Evolutionary conservation across 2,113 vertebrate genomes (phyloP).

Genomic region (Salvelinus alpinus): DNA sequence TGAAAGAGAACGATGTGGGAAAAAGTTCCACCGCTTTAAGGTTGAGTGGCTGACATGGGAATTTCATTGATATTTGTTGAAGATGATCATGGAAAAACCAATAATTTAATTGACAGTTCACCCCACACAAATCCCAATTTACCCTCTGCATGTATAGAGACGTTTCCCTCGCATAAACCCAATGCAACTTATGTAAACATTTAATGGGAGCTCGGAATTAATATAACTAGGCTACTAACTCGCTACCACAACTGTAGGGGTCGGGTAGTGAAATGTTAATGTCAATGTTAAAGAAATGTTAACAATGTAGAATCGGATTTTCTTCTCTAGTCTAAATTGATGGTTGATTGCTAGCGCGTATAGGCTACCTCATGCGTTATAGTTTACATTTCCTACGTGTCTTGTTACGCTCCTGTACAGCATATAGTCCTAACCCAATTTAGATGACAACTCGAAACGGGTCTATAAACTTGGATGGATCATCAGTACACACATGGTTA

Average conservation of each 20-base stretch:
- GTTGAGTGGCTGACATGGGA: too few relatives aligned
- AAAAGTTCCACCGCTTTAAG: background rate
- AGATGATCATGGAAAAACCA: background rate
- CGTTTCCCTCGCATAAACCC: background rate
- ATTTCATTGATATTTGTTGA: background rate
- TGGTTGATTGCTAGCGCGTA: background rate
- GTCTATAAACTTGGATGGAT: too few relatives aligned
- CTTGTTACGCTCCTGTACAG: background rate
- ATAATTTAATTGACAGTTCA: background rate
- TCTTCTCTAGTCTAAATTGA: background rate
- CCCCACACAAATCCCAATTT: background rate
- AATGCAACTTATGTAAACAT: background rate
- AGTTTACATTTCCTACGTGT: background rate
- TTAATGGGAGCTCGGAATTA: background rate
- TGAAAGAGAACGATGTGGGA: background rate
- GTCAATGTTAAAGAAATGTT: background rate
- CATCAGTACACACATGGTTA: background rate
- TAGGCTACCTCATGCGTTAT: background rate
- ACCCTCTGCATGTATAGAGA: background rate
- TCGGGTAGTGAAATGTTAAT: too few relatives aligned
- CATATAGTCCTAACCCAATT: too few relatives aligned
- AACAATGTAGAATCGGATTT: background rate
- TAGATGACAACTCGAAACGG: too few relatives aligned
- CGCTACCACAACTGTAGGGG: background rate
- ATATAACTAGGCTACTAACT: background rate